These are phyloP conservation scores for Macroramphosus scolopax DNA, from an alignment of 2,797 vertebrate species.

Conservation along the genomic window DNA sequence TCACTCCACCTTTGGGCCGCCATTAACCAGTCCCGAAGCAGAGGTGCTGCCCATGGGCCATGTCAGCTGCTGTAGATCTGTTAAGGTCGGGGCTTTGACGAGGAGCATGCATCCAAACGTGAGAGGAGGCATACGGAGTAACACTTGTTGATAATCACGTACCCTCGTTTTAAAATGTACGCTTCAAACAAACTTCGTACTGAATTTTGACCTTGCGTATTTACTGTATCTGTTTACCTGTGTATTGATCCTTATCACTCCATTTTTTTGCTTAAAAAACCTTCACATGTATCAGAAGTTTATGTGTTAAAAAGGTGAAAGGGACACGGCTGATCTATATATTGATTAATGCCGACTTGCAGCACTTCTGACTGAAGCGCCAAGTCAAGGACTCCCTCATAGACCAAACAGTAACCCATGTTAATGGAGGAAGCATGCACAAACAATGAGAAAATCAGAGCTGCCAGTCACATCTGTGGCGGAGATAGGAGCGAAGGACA, in stretches of 20 bases:
- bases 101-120: not conserved
- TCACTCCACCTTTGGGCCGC: slow-evolving; percentile 43
- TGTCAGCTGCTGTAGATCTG: slow-evolving; percentile 30
- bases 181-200: not conserved
- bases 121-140: not conserved
- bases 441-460: slow-evolving; percentile 52
- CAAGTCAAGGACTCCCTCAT: slow-evolving; percentile 42
- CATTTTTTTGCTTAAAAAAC: too few relatives aligned
- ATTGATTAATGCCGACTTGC: not conserved
- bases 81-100: slow-evolving; percentile 23
- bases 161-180: too few relatives aligned
- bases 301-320: not conserved
- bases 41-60: slow-evolving; percentile 12
- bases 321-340: too few relatives aligned
- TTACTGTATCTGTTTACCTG: not conserved
- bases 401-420: slow-evolving; percentile 52
- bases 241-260: not conserved
- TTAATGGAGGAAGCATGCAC: slow-evolving; percentile 44
- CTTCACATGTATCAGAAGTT: too few relatives aligned
- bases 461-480: slow-evolving; percentile 39
- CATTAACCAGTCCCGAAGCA: slow-evolving; percentile 42
- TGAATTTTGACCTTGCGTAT: not conserved
- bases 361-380: not conserved
- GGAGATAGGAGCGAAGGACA: slow-evolving; percentile 50
- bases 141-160: too few relatives aligned